These are phyloP conservation scores for Chelonus formosanus DNA, from an alignment of 2,888 invertebrate genomes.

Conservation along the genomic window DNA sequence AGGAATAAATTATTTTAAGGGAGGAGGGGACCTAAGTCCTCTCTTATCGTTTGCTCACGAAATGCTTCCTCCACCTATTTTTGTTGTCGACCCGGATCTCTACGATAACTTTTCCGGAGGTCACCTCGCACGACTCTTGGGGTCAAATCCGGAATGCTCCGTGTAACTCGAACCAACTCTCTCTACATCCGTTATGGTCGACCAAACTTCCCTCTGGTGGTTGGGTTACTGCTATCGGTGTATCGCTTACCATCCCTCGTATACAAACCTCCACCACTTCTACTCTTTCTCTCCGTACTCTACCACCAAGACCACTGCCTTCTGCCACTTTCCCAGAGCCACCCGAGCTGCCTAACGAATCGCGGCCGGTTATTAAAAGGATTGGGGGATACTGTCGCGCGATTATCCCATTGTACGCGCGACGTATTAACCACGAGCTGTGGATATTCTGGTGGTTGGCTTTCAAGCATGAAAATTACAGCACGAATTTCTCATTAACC, in stretches of 20 bases:
- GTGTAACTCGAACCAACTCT: conserved; percentile 44
- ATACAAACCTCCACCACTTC: conserved; percentile 23
- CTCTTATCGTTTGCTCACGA: conserved; percentile 23
- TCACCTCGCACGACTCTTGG: conserved; percentile 26
- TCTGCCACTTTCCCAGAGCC: conserved; percentile 7
- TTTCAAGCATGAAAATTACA: conserved; percentile 26
- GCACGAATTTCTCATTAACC: conserved; percentile 35
- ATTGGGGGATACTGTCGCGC: conserved; percentile 13
- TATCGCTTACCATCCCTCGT: conserved; percentile 41
- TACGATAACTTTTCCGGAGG: conserved; percentile 42
- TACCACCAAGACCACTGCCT: conserved; percentile 7
- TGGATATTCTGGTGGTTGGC: conserved; percentile 12
- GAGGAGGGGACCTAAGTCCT: conserved; percentile 11
- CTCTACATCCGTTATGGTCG: conserved; percentile 46
- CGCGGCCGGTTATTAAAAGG: conserved; percentile 29
- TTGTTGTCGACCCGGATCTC: conserved; percentile 43
- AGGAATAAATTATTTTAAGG: conserved; percentile 22
- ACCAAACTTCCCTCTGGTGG: conserved; percentile 45
- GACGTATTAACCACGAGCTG: conserved; percentile 20
- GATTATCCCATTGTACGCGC: conserved; percentile 29
- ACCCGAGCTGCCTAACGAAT: conserved; percentile 23
- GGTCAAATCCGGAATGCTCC: conserved; percentile 43
- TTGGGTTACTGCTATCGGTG: conserved; percentile 45
- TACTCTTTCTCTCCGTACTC: conserved; percentile 22
- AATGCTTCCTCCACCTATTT: conserved; percentile 39